Evolutionary conservation across 2,888 invertebrate species (phyloP), one percentile per base, ranked within the genome.

Genomic region (Dicyrtoma fusca): DNA sequence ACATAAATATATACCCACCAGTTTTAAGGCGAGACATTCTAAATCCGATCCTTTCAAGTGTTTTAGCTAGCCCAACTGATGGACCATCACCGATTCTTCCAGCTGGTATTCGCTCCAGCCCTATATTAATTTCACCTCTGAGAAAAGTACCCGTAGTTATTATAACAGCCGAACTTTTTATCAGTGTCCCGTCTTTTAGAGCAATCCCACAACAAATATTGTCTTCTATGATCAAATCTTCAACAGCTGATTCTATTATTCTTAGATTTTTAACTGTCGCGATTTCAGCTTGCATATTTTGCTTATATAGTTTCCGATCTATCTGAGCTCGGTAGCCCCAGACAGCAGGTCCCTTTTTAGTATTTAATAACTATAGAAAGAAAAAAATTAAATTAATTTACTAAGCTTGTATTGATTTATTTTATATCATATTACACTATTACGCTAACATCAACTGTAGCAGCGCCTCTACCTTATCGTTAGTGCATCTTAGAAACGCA

Each of bases 301-400:
- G 83, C 82, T 91, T 94, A 83, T 94, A 95, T 13, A 95, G 84
- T 64, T 85, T 83, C 17, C 95, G 86, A 83, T 95, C 95, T 74
- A 95, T 94, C 85, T 95, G 94, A 8, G 95, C 94, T 73, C 95
- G 84, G 6, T 89, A 88, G 6, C 95, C 95, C 91, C 93, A 92
- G 0, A 95, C 95, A 1, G 95, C 95, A 11, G 94, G 93, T 0
- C 95, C 95, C 82, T 91, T 92, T 0, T 88, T 84, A 77, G 86
- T 88, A 83, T 95, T 95, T n/a, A 95, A 84, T 19, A 92, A 85
- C 87, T 87, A 34, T 34, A 34, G 34, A 34, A 5, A 34, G 8
- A 34, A 13, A 61, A 55, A 71, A n/a, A n/a, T 68, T 26, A 71
- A 17, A 21, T 57, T 25, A 17, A 21, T 10, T 4, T 57, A n/a